Evolutionary conservation across 1,140 invertebrate species (phyloP).

Genomic region (Drosophila teissieri): DNA sequence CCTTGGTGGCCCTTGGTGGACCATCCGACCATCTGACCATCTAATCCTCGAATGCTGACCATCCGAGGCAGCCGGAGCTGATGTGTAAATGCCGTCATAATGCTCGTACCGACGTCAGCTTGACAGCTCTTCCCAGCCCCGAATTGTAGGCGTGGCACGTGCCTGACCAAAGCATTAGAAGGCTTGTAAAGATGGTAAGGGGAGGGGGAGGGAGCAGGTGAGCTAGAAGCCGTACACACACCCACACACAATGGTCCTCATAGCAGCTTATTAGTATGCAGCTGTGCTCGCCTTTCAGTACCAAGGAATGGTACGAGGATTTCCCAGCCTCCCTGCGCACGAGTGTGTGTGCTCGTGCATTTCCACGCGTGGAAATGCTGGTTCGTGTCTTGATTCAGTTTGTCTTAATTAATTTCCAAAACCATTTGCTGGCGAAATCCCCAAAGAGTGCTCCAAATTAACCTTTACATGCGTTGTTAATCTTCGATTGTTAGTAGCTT

Average conservation of each 20-base stretch:
- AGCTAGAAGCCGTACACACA: not conserved
- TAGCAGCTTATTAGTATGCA: conserved; percentile 56
- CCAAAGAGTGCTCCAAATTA: conserved; percentile 49
- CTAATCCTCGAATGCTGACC: conserved; percentile 58
- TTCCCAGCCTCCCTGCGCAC: conserved; percentile 8
- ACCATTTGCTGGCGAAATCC: conserved; percentile 11
- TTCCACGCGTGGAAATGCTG: conserved; percentile 41
- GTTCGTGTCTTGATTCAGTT: conserved; percentile 67
- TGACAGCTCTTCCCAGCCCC: conserved; percentile 48
- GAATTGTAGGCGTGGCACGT: conserved; percentile 41
- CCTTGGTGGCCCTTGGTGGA: not conserved
- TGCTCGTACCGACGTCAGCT: conserved; percentile 73
- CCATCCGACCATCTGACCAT: not conserved
- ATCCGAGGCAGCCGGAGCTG: conserved; percentile 22
- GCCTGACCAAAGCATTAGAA: conserved; percentile 25
- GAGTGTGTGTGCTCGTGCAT: conserved; percentile 11
- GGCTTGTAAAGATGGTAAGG: not conserved
- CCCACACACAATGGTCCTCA: conserved; percentile 1
- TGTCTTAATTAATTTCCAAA: conserved; percentile 72
- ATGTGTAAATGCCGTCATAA: conserved; percentile 80
- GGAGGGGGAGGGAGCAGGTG: not conserved
- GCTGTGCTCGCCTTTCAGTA: conserved; percentile 35
- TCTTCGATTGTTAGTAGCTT: conserved; percentile 16
- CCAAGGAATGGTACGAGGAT: conserved; percentile 9
- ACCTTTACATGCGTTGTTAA: conserved; percentile 22